A percentile compares a stretch with the other conserved stretches of the same genome.
phyloP scores from a whole-genome alignment of 2,888 invertebrate genomes.

The Cephus runcator region DNA sequence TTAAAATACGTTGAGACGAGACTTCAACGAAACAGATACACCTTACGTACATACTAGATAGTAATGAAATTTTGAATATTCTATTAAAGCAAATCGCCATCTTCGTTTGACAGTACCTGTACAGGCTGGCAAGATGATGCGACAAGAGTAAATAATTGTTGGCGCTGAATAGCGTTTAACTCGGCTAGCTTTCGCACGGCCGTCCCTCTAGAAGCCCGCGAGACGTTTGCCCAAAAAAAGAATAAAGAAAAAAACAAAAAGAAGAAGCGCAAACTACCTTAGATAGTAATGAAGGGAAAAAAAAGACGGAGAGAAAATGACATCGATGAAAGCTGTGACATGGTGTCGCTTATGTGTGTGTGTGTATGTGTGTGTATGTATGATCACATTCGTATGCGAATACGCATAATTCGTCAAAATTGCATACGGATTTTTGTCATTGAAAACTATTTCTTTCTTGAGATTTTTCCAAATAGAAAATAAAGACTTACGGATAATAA shows the following conservation, averaged over 20 bases:
- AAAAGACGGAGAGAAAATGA: background rate
- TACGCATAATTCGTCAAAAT: background rate
- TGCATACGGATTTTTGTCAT: background rate
- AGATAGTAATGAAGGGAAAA: background rate
- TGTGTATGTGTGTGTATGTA: background rate
- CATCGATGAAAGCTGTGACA: background rate
- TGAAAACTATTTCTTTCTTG: background rate
- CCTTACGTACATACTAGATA: background rate
- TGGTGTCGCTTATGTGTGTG: background rate
- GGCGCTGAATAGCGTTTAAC: background rate
- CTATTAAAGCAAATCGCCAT: background rate
- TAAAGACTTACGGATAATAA: background rate
- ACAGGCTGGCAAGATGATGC: background rate
- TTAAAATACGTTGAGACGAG: background rate
- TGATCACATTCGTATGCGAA: background rate
- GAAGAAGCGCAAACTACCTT: background rate
- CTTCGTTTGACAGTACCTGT: background rate
- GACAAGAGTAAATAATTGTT: background rate
- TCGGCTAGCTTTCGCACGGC: background rate
- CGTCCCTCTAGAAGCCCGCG: background rate
- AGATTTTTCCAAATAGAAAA: background rate
- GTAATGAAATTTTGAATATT: background rate
- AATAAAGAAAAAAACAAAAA: background rate
- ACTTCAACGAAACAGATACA: background rate
- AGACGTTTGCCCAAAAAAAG: background rate